Conservation (phyloP, 2,113 vertebrate genomes). For the Campylorhamphus procurvoides region DNA sequence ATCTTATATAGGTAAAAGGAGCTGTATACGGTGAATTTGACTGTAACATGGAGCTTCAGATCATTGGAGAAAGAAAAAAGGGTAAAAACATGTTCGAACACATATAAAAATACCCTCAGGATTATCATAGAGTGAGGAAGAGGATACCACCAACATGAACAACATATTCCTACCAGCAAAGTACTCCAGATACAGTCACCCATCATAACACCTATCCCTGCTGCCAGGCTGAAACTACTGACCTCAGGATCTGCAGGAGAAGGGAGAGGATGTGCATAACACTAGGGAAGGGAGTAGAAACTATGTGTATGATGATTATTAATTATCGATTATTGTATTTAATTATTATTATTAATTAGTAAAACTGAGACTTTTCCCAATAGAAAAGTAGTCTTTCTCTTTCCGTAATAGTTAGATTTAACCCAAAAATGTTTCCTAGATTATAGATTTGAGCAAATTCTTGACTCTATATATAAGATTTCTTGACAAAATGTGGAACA, state of each 20-base stretch:
- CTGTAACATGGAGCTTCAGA: background rate
- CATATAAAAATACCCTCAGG: background rate
- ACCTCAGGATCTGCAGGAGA: background rate
- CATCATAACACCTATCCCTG: background rate
- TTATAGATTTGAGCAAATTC: background rate
- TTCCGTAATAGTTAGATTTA: background rate
- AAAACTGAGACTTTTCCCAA: background rate
- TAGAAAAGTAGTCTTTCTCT: background rate
- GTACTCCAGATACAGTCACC: background rate
- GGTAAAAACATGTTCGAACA: background rate
- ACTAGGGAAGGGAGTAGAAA: background rate
- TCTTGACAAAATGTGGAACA: background rate
- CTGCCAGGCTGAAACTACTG: background rate
- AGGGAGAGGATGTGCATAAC: background rate
- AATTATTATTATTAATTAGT: background rate
- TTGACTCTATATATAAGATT: background rate
- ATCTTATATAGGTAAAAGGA: background rate
- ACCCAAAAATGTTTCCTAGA: background rate
- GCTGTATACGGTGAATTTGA: background rate
- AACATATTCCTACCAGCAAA: background rate
- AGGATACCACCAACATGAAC: background rate
- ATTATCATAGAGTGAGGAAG: background rate
- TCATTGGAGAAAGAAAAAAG: background rate
- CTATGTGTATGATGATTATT: background rate
- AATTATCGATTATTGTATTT: background rate